phyloP scores from a whole-genome alignment of 2,797 vertebrate genomes.

The Anguilla megastoma region DNA sequence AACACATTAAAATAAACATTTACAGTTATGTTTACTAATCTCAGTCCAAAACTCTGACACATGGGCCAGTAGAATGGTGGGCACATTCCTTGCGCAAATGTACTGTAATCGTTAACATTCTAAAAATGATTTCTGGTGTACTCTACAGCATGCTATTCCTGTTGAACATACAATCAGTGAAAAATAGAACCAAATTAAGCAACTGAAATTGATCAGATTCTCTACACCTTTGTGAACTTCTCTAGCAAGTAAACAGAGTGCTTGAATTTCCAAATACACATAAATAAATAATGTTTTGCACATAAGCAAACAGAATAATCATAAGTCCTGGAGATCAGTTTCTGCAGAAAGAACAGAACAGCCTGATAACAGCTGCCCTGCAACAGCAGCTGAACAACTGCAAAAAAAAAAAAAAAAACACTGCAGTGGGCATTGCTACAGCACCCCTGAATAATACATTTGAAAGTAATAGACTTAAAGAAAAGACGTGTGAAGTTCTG shows the following conservation, averaged over 20 bases:
- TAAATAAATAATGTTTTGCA: background rate
- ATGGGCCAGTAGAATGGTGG: background rate
- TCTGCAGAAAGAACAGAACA: background rate
- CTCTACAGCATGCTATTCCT: background rate
- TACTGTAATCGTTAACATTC: background rate
- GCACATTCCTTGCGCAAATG: background rate
- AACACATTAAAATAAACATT: background rate
- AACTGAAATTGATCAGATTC: background rate
- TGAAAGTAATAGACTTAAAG: background rate
- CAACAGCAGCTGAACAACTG: background rate
- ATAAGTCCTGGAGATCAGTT: background rate
- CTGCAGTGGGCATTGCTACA: background rate
- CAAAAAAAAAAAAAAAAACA: background rate
- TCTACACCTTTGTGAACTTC: background rate
- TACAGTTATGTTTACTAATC: background rate
- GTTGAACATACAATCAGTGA: background rate
- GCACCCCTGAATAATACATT: background rate
- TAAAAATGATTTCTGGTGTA: background rate
- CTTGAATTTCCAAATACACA: background rate
- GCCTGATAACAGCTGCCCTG: background rate
- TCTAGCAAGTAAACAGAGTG: background rate
- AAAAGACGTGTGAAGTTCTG: background rate
- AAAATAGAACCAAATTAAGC: background rate
- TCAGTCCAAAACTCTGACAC: background rate
- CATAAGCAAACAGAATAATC: background rate